Evolutionary conservation across 1,140 invertebrate genomes (phyloP), one percentile per base, ranked within the genome.

Genomic region (Pemphigus obesinymphae): DNA sequence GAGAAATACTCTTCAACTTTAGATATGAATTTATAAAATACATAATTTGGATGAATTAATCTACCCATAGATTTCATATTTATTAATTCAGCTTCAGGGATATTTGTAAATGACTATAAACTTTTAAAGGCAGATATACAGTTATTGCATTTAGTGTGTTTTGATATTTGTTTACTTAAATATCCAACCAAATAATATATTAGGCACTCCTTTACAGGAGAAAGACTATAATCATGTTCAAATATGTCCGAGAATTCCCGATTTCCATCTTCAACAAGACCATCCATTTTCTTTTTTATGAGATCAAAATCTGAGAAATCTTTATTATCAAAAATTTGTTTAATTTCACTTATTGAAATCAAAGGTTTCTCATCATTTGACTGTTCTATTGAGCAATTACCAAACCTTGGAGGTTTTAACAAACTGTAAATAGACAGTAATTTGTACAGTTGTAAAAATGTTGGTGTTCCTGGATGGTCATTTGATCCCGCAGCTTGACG

Each of bases 131-230:
- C 50, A 53, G 50, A 53, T n/a, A 23, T 53, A 53, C 58, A 63
- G 15, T 13, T 34, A 15, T 63, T 13, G 29, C 58, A 63, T 63
- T 63, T 63, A 0, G 58, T 11, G 2, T 11, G n/a, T 5, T 7
- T 63, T 31, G 7, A 63, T n/a, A 63, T 63, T 63, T 63, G 58
- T 63, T 63, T 63, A 63, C 26, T 63, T 63, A 63, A 63, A 63
- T 63, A 63, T 26, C 58, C 29, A 31, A 63, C 58, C 31, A 63
- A 63, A 23, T 63, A 63, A 23, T 63, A 63, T 29, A 63, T 63
- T 63, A 63, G 29, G 58, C 58, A 63, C 29, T 31, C 58, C 29
- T 63, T 63, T 63, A 63, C 29, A 6, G 23, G 58, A 3, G 20
- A 53, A 53, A 53, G n/a, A 8, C 17, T 37, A 68, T 68, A 68